Conservation (phyloP, 2,888 invertebrate genomes). For the Thymelicus acteon region DNA sequence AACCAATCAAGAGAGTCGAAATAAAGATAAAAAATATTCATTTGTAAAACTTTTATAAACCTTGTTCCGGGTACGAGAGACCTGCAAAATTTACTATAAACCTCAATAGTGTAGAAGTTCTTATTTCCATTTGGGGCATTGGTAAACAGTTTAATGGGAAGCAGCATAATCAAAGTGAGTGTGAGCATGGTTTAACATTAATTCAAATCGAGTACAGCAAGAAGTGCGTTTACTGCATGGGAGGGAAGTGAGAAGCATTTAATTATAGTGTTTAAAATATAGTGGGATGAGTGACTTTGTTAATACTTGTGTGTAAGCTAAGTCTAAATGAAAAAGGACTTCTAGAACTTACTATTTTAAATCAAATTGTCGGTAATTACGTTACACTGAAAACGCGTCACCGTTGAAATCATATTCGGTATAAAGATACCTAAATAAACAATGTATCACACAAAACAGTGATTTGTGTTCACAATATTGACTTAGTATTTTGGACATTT, state of each 20-base stretch:
- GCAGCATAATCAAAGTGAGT: slow-evolving; percentile 1
- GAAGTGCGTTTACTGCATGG: slow-evolving; percentile 18
- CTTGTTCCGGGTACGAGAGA: slow-evolving; percentile 83
- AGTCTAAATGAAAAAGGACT: neutral
- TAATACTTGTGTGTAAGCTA: neutral
- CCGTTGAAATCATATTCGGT: neutral
- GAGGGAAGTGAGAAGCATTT: slow-evolving; percentile 10
- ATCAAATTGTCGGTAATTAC: neutral
- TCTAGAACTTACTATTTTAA: neutral
- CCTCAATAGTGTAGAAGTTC: slow-evolving; percentile 79
- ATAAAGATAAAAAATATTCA: slow-evolving; percentile 51
- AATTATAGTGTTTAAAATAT: slow-evolving; percentile 9
- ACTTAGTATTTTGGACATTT: too few species aligned
- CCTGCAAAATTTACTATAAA: slow-evolving; percentile 83
- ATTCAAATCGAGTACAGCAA: slow-evolving; percentile 6
- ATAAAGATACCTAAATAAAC: neutral
- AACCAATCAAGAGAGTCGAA: slow-evolving; percentile 66
- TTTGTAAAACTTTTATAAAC: slow-evolving; percentile 68
- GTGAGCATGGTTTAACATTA: slow-evolving; percentile 3
- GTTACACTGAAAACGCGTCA: neutral
- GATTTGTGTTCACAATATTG: too few species aligned
- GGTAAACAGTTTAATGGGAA: neutral
- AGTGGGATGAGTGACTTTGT: slow-evolving; percentile 5
- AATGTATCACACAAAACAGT: neutral
- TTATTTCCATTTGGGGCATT: slow-evolving; percentile 34